Conservation (phyloP, 2,888 invertebrate species). For the Cyclophora punctaria region DNA sequence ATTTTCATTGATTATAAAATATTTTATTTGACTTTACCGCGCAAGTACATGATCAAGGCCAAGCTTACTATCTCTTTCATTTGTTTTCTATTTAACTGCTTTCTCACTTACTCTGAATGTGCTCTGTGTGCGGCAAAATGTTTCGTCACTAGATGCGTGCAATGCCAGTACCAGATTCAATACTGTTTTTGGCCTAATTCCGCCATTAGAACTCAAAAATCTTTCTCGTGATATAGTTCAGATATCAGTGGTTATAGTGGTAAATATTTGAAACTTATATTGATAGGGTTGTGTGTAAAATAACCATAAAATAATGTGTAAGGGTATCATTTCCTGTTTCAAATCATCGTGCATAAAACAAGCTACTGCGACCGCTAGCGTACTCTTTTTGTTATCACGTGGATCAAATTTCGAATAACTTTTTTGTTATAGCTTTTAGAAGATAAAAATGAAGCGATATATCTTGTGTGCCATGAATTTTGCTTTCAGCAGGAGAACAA, state of each 20-base stretch:
- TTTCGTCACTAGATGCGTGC: slow-evolving; percentile 61
- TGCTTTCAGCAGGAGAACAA: slow-evolving; percentile 17
- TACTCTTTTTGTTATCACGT: slow-evolving; percentile 72
- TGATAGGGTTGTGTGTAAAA: neutral
- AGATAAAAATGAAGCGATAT: too few species aligned
- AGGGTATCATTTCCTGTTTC: slow-evolving; percentile 70
- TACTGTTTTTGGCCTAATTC: slow-evolving; percentile 63
- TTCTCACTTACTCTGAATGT: slow-evolving; percentile 19
- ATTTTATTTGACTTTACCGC: slow-evolving; percentile 67
- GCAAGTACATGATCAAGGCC: slow-evolving; percentile 60
- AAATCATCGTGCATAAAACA: slow-evolving; percentile 56
- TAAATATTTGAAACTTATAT: neutral
- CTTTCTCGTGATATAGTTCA: slow-evolving; percentile 38
- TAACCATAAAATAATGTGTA: slow-evolving; percentile 37
- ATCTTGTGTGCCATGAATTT: too few species aligned
- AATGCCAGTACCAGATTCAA: slow-evolving; percentile 44
- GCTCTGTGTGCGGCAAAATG: slow-evolving; percentile 42
- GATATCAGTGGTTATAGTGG: slow-evolving; percentile 7
- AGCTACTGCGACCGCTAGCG: slow-evolving; percentile 64
- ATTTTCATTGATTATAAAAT: slow-evolving; percentile 15
- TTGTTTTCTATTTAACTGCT: slow-evolving; percentile 35
- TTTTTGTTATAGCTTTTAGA: slow-evolving; percentile 18
- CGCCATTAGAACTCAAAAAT: slow-evolving; percentile 63
- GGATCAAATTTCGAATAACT: slow-evolving; percentile 66
- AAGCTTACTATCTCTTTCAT: slow-evolving; percentile 46